Evolutionary conservation across 2,113 vertebrate species (phyloP), one percentile per base, ranked within the genome.

Genomic region (Serilophus lunatus): DNA sequence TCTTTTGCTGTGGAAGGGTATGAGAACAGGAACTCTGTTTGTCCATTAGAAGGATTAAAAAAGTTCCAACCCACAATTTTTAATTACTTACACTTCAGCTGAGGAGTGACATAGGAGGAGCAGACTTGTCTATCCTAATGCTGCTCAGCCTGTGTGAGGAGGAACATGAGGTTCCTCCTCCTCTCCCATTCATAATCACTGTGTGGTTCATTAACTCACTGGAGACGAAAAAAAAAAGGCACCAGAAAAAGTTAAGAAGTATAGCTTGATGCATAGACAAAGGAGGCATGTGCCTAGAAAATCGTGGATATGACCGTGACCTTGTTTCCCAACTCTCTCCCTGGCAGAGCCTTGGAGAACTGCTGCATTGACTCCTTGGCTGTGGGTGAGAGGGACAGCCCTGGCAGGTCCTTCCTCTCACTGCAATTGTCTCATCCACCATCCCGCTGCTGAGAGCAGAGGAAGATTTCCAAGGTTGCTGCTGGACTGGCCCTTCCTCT

Each of bases 291-390:
- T 38, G 18, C 18, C 47, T 42, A 35, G 50, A 31, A 90, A 65
- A 35, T 20, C 9, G 36, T 26, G 20, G 28, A 12, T 38, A 10
- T 3, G 6, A 24, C 26, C 25, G 17, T 6, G 20, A 44, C 17
- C 14, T 65, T 66, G 17, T 35, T 91, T 49, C 22, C 45, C 23
- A 23, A 33, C 6, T 51, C 29, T 42, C 19, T 33, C 19, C 7
- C 11, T 59, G 51, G 11, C 65, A 82, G 40, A 64, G 49, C 33
- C 22, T 35, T 35, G 45, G 60, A 25, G 25, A 82, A 33, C 45
- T 75, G 19, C 76, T 35, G n/a, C 66, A 40, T 9, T 4, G 0
- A 33, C 20, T 49, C 18, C n/a, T 0, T 3, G 10, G 57, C 47
- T 63, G 36, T 36, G 38, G 1, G 2, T 50, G 47, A 63, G 22